phyloP scores from a whole-genome alignment of 1,140 invertebrate genomes.

The Globodera rostochiensis region DNA sequence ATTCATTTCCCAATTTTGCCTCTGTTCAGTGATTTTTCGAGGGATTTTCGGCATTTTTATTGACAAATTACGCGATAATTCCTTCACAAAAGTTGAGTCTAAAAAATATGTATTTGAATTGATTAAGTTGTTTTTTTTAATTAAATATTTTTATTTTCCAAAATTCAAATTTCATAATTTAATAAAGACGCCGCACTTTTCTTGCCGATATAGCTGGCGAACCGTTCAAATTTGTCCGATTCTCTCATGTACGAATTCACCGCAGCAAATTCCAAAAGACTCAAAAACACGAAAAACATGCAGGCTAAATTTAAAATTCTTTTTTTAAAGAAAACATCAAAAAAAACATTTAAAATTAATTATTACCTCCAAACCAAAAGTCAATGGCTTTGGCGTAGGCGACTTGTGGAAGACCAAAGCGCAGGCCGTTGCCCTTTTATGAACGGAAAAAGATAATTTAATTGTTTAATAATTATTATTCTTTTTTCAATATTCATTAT shows the following conservation, averaged over 20 bases:
- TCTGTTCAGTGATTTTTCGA: background rate
- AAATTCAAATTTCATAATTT: background rate
- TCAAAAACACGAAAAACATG: conserved; percentile 62
- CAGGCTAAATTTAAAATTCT: conserved; percentile 40
- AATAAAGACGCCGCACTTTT: conserved; percentile 1
- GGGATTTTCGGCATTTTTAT: background rate
- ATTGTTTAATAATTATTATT: conserved; percentile 1
- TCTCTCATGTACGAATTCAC: conserved; percentile 63
- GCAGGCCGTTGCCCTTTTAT: conserved; percentile 46
- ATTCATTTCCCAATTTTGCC: background rate
- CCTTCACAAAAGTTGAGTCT: background rate
- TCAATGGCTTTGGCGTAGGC: conserved; percentile 52
- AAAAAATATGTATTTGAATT: background rate
- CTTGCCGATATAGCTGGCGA: conserved; percentile 47
- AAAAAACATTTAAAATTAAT: conserved; percentile 2
- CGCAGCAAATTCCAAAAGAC: conserved; percentile 59
- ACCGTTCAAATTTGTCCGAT: conserved; percentile 59
- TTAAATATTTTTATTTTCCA: no score
- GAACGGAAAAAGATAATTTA: background rate
- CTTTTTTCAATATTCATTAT: no score
- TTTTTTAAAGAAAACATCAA: background rate
- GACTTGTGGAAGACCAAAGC: conserved; percentile 53
- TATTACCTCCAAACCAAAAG: conserved; percentile 51
- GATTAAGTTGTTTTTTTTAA: no score
- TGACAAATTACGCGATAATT: conserved; percentile 1